A percentile compares a stretch with the other conserved stretches of the same genome.
Evolutionary conservation across 2,113 vertebrate genomes (phyloP).

Genomic region (Sorex araneus): DNA sequence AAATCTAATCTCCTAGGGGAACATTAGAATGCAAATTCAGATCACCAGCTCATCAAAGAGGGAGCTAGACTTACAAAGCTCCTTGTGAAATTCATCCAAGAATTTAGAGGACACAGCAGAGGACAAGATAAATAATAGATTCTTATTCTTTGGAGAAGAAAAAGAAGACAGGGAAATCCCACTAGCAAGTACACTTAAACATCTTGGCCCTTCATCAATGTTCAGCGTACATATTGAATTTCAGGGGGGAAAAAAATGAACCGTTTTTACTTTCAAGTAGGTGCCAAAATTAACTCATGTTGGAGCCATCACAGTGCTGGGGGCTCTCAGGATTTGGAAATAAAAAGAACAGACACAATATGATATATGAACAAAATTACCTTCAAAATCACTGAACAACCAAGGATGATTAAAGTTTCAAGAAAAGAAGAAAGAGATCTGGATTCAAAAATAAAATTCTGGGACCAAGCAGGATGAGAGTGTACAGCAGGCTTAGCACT

Average conservation of each 20-base stretch:
- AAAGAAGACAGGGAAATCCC: conserved; percentile 52
- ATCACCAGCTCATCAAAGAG: conserved; percentile 66
- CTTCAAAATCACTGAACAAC: conserved; percentile 31
- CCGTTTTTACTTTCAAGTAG: conserved; percentile 54
- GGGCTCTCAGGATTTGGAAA: conserved; percentile 17
- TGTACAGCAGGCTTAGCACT: too few species aligned
- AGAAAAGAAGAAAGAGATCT: neutral
- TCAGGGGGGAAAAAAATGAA: conserved; percentile 13
- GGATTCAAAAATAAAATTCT: conserved; percentile 33
- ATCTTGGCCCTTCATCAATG: conserved; percentile 49
- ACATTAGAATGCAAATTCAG: conserved; percentile 76
- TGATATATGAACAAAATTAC: conserved; percentile 49
- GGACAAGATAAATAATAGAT: conserved; percentile 87
- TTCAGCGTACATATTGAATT: conserved; percentile 32
- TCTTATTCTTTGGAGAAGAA: conserved; percentile 55
- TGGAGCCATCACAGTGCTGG: neutral
- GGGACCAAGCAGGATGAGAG: too few species aligned
- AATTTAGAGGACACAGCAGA: conserved; percentile 86
- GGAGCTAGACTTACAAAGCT: conserved; percentile 70
- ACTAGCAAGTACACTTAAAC: conserved; percentile 11
- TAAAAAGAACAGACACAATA: conserved; percentile 16
- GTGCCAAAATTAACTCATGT: conserved; percentile 37
- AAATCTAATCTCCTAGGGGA: conserved; percentile 5
- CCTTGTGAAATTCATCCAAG: conserved; percentile 76
- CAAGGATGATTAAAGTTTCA: conserved; percentile 5